phyloP scores from a whole-genome alignment of 2,797 vertebrate genomes.

The Enteromius trimaculatus region DNA sequence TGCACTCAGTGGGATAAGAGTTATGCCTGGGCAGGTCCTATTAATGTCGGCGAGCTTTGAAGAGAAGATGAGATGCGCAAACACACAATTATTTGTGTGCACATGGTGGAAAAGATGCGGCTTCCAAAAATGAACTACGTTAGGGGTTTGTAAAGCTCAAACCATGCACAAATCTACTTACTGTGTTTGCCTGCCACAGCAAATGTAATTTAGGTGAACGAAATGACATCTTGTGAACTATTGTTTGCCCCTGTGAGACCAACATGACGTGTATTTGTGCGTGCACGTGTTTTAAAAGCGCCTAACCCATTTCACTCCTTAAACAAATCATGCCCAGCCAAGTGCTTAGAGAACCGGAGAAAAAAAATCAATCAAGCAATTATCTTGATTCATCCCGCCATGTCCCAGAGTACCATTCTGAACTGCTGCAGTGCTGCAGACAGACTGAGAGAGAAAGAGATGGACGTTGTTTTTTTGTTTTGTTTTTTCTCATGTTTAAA shows the following conservation, averaged over 20 bases:
- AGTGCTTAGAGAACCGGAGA: slow-evolving; percentile 66
- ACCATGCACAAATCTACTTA: slow-evolving; percentile 33
- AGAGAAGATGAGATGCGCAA: slow-evolving; percentile 17
- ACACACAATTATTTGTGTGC: slow-evolving; percentile 34
- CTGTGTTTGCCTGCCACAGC: not conserved
- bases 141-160: slow-evolving; percentile 14
- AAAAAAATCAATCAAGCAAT: slow-evolving; percentile 79
- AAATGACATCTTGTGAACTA: slow-evolving; percentile 40
- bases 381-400: slow-evolving; percentile 77
- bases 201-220: slow-evolving; percentile 38
- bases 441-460: not conserved
- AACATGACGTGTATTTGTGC: slow-evolving; percentile 57
- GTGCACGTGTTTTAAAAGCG: slow-evolving; percentile 65
- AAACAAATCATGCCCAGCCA: slow-evolving; percentile 72
- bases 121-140: slow-evolving; percentile 25
- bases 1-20: slow-evolving; percentile 12
- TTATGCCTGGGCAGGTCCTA: slow-evolving; percentile 34
- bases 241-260: slow-evolving; percentile 55
- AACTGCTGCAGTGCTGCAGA: slow-evolving; percentile 21
- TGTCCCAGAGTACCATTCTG: slow-evolving; percentile 65
- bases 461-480: too few species aligned
- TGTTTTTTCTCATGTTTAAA: not conserved
- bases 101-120: slow-evolving; percentile 15
- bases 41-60: slow-evolving; percentile 23
- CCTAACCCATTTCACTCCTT: slow-evolving; percentile 64